Evolutionary conservation across 2,888 invertebrate genomes (phyloP), one percentile per base, ranked within the genome.

Genomic region (Ectemnius continuus): DNA sequence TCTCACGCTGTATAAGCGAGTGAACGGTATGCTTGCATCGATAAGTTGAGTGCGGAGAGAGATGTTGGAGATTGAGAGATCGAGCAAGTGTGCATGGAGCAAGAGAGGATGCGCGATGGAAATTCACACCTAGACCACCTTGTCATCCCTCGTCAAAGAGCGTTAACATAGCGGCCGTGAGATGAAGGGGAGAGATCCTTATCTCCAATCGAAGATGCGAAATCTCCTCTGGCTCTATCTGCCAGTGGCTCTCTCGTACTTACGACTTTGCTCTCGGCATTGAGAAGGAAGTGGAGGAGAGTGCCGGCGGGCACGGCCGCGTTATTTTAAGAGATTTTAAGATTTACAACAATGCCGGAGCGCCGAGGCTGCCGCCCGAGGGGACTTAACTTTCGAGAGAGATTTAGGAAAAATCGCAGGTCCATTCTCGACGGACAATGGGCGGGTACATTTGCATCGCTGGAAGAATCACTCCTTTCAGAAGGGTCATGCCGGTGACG

Each of bases 251-350:
- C 14, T 36, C 36, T 52, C 52, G 52, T 52, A 52, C 52, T 52
- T 16, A 52, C 75, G 76, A 48, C 23, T 64, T 69, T 67, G 36
- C 46, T 16, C 75, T 70, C 62, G 23, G 28, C 26, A 58, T 14
- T 46, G 61, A 61, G 52, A 36, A 58, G 62, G 57, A 45, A 28
- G 36, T n/a, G 63, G 26, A 23, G 63, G 26, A 23, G 28, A 4
- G 8, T 18, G 6, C 63, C 65, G 66, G 57, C 85, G 82, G 86
- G 86, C 86, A 83, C 73, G 63, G 57, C 26, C 8, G 77, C 77
- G 85, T 88, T 89, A 88, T 88, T 87, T 86, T 80, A 85, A 86
- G 78, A 85, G 87, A 87, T 88, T 88, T 86, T 78, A 70, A 86
- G 87, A 87, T 88, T 86, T 85, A 84, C 82, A 83, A 86, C 83